phyloP scores from a whole-genome alignment of 2,797 vertebrate species.

The Coranthus polyacanthus region DNA sequence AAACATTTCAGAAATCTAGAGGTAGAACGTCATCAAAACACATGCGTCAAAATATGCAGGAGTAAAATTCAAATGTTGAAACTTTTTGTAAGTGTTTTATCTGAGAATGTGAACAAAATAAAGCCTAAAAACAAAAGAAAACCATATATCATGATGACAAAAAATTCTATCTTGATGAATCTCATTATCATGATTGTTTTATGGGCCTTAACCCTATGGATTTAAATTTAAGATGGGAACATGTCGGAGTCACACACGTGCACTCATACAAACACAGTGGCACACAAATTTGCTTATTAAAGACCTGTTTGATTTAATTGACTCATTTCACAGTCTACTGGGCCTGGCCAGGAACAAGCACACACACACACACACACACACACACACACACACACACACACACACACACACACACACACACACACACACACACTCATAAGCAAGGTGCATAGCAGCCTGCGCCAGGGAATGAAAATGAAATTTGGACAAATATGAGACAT shows the following conservation, averaged over 20 bases:
- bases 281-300: slow-evolving; percentile 72
- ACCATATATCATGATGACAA: too few species aligned
- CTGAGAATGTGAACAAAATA: too few species aligned
- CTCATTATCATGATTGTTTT: too few species aligned
- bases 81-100: too few species aligned
- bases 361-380: slow-evolving; percentile 32
- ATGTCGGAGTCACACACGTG: slow-evolving; percentile 2
- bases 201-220: too few species aligned
- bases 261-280: slow-evolving; percentile 8
- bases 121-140: too few species aligned
- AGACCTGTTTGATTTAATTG: slow-evolving; percentile 79
- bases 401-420: slow-evolving; percentile 39
- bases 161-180: too few species aligned
- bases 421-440: slow-evolving; percentile 35
- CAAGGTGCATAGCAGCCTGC: background rate
- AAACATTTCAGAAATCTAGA: too few species aligned
- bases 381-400: slow-evolving; percentile 29
- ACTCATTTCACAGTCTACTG: slow-evolving; percentile 82
- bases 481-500: slow-evolving; percentile 14
- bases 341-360: slow-evolving; percentile 43
- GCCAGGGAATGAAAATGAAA: slow-evolving; percentile 21
- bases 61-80: too few species aligned
- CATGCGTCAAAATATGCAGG: too few species aligned
- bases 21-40: too few species aligned
- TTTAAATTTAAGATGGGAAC: background rate